Base-by-base conservation (phyloP, 2,888 invertebrate species). In the Drosophila flavopinicola region DNA sequence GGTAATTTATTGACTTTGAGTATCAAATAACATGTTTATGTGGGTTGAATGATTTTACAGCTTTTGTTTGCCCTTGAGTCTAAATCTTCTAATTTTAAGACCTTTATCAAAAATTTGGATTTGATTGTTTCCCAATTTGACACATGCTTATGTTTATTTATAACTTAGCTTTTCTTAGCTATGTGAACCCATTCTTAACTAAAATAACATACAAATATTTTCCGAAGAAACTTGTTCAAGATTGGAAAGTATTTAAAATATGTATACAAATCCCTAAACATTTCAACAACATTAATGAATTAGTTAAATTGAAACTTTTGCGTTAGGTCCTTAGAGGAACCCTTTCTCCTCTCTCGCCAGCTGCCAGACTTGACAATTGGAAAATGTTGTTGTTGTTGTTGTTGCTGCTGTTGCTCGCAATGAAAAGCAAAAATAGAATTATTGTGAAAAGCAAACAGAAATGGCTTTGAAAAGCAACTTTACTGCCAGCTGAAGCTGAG, bases 301-400 rank as follows among this genome's bases (percentile, higher is more conserved):
- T 67, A 73, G 69, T 65, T 69, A 9, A 84, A 76, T 79, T 67
- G 69, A 78, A 73, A 80, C 49, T 69, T 69, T 73, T 79, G 54
- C 49, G 56, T 44, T 23, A 20, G 29, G 61, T 66, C 65, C 51
- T 61, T 51, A 7, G 45, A 32, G 48, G 7, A 54, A 32, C 20
- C 25, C 20, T 32, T 25, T 41, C 6, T 7, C 39, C 0, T 1
- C 7, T n/a, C 13, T 11, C 7, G 11, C 29, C 30, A 30, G 37
- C 30, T 32, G 35, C 1, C 37, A 11, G 27, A 35, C 49, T 56
- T 66, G 53, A 52, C 65, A 69, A 68, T 69, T 42, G 60, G 17
- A 51, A 54, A 63, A 52, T 54, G 15, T 11, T 45, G 29, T 9
- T 27, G 17, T 17, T 41, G 33, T n/a, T 17, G 23, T 7, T 11